phyloP scores from a whole-genome alignment of 2,888 invertebrate species.

The Cyclophora punctaria region DNA sequence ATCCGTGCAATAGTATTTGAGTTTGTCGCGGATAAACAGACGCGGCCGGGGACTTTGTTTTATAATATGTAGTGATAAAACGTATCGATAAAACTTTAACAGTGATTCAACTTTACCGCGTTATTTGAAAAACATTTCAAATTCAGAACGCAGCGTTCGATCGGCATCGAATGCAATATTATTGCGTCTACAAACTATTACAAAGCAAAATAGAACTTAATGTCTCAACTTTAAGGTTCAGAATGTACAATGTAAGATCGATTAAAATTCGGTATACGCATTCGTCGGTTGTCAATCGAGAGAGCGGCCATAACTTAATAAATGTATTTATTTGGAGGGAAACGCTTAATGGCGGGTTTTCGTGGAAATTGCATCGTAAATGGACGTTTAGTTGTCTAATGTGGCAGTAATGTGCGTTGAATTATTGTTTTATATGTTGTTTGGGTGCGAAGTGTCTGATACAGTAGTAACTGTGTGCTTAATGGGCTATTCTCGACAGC shows the following conservation, averaged over 20 bases:
- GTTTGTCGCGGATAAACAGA: too few species aligned
- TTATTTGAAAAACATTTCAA: constrained; percentile 47
- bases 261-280: constrained; percentile 48
- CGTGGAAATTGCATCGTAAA: constrained; percentile 48
- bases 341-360: constrained; percentile 43
- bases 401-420: constrained; percentile 16
- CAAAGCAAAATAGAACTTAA: too few species aligned
- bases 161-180: constrained; percentile 47
- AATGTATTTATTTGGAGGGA: constrained; percentile 58
- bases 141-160: constrained; percentile 54
- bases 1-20: too few species aligned
- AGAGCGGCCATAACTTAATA: constrained; percentile 47
- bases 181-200: constrained; percentile 28
- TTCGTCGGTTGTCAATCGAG: constrained; percentile 59
- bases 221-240: not conserved
- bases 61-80: constrained; percentile 18
- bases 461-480: too few species aligned
- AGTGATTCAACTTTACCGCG: constrained; percentile 65
- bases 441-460: too few species aligned
- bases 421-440: not conserved
- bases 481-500: too few species aligned
- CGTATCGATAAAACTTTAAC: constrained; percentile 45
- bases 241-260: too few species aligned
- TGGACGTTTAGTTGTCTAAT: constrained; percentile 22
- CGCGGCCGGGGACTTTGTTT: too few species aligned